Conservation (phyloP, 1,140 invertebrate species). For the Condylostylus longicornis region DNA sequence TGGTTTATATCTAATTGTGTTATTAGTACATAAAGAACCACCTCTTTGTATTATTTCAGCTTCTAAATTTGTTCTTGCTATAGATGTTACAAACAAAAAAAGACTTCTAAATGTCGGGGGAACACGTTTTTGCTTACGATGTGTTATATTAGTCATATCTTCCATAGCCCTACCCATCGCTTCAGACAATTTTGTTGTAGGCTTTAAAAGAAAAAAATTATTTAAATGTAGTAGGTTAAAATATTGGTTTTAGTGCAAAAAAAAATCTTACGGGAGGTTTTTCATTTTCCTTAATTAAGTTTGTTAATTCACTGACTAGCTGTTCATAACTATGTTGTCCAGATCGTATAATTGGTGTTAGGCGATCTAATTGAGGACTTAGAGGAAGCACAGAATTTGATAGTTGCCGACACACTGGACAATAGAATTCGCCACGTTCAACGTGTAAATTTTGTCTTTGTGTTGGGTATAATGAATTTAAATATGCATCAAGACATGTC, state of each 20-base stretch:
- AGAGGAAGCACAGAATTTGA: conserved; percentile 85
- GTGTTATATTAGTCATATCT: conserved; percentile 67
- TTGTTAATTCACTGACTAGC: conserved; percentile 42
- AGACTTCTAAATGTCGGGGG: conserved; percentile 57
- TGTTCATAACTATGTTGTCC: conserved; percentile 38
- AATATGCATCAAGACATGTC: conserved; percentile 79
- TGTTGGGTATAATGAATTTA: conserved; percentile 61
- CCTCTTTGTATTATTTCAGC: conserved; percentile 77
- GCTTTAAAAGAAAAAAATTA: conserved; percentile 26
- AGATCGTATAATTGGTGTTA: conserved; percentile 45
- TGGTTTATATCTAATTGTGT: conserved; percentile 47
- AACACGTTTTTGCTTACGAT: conserved; percentile 25
- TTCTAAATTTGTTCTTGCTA: conserved; percentile 85
- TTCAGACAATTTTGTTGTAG: conserved; percentile 49
- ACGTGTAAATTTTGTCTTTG: conserved; percentile 57
- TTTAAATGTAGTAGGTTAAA: neutral
- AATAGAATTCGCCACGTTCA: conserved; percentile 80
- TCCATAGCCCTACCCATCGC: conserved; percentile 84
- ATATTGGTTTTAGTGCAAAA: neutral
- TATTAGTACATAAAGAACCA: conserved; percentile 49
- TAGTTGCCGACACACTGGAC: conserved; percentile 83
- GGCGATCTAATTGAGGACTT: conserved; percentile 59
- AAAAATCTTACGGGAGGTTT: conserved; percentile 40
- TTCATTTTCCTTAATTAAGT: conserved; percentile 52
- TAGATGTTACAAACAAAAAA: conserved; percentile 77